These are phyloP conservation scores for Lasioglossum vierecki DNA, from an alignment of 2,888 invertebrate species.

Conservation along the genomic window DNA sequence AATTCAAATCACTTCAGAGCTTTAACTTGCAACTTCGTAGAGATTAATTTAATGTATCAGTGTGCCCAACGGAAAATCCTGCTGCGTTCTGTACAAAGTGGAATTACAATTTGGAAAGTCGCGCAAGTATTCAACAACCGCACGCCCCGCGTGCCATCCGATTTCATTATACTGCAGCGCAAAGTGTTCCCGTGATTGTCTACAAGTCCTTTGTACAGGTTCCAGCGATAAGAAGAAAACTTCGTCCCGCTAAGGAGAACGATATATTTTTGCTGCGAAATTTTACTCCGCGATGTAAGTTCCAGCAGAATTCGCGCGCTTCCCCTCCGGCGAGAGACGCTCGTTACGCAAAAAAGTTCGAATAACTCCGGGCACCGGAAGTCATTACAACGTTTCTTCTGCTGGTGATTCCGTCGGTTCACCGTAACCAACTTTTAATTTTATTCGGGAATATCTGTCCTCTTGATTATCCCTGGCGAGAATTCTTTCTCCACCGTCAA, in stretches of 20 bases:
- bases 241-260: neutral
- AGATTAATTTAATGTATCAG: neutral
- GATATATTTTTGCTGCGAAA: slow-evolving; percentile 18
- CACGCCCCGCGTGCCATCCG: neutral
- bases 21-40: too few relatives aligned
- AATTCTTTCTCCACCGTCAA: slow-evolving; percentile 7
- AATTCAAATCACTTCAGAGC: neutral
- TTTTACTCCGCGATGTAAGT: slow-evolving; percentile 33
- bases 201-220: neutral
- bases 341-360: slow-evolving; percentile 48
- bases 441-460: neutral
- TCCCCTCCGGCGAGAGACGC: neutral
- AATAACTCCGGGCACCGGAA: slow-evolving; percentile 43
- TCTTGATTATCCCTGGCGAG: slow-evolving; percentile 28
- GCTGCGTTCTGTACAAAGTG: neutral
- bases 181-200: neutral
- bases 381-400: slow-evolving; percentile 53
- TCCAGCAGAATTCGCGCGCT: slow-evolving; percentile 9
- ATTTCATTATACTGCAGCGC: neutral
- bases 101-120: neutral
- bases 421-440: slow-evolving; percentile 39
- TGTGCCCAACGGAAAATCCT: neutral
- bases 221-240: neutral
- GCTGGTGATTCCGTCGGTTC: neutral
- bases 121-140: neutral